Evolutionary conservation across 1,140 invertebrate genomes (phyloP).

Genomic region (Hestina assimilis): DNA sequence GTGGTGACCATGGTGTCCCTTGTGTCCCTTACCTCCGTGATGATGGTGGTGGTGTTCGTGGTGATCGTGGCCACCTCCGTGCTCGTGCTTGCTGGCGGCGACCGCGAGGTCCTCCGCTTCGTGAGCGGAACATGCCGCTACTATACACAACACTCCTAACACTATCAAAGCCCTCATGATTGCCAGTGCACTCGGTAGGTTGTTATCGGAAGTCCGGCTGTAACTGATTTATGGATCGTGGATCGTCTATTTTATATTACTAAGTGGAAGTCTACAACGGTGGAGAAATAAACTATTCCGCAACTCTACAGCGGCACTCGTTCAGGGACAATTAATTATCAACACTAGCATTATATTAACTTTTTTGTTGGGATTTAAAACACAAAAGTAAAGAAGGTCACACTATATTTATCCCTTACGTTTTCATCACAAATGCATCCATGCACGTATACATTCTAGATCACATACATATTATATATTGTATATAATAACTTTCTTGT

Average conservation of each 20-base stretch:
- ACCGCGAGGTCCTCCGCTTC: conserved; percentile 64
- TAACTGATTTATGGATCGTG: conserved; percentile 58
- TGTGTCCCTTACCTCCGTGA: conserved; percentile 76
- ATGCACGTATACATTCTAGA: too few relatives aligned
- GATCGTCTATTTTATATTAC: conserved; percentile 67
- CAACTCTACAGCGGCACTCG: conserved; percentile 40
- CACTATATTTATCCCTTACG: too few relatives aligned
- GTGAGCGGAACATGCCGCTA: conserved; percentile 43
- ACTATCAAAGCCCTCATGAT: conserved; percentile 53
- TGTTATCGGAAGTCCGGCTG: conserved; percentile 63
- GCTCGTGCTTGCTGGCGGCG: conserved; percentile 74
- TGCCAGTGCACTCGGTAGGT: conserved; percentile 26
- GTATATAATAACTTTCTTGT: too few relatives aligned
- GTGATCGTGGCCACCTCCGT: conserved; percentile 76
- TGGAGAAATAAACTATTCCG: conserved; percentile 66
- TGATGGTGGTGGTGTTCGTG: conserved; percentile 76
- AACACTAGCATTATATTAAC: background rate
- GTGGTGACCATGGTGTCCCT: conserved; percentile 75
- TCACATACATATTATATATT: too few relatives aligned
- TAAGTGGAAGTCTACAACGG: conserved; percentile 30
- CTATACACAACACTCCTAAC: conserved; percentile 52
- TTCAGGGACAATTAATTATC: conserved; percentile 33
- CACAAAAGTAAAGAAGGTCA: too few relatives aligned
- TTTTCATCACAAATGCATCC: too few relatives aligned
- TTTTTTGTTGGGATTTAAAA: too few relatives aligned